phyloP scores from a whole-genome alignment of 2,797 vertebrate genomes.

The Poecilia picta region DNA sequence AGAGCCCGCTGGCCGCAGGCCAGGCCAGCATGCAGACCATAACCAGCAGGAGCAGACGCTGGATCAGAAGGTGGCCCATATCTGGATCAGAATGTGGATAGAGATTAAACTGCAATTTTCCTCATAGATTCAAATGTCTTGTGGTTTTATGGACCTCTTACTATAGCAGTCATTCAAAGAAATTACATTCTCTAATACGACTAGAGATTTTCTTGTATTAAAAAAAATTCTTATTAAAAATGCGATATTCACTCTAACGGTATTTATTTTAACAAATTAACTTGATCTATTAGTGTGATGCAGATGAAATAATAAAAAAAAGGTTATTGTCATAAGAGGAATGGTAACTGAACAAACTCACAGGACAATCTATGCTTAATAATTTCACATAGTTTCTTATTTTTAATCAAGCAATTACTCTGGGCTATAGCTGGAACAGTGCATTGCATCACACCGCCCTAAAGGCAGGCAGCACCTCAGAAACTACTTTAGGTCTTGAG shows the following conservation, averaged over 20 bases:
- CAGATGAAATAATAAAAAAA: not conserved
- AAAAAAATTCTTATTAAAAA: not conserved
- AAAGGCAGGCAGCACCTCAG: not conserved
- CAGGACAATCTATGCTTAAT: not conserved
- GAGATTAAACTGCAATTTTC: not conserved
- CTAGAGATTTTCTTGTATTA: not conserved
- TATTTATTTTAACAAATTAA: not conserved
- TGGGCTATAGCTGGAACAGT: not conserved
- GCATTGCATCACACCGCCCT: too few species aligned
- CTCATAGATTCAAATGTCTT: not conserved
- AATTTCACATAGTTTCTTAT: not conserved
- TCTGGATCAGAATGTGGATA: conserved; percentile 21
- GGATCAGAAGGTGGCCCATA: conserved; percentile 48
- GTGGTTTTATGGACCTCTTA: not conserved
- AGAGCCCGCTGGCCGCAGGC: conserved; percentile 65
- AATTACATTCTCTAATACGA: not conserved
- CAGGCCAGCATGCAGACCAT: conserved; percentile 50
- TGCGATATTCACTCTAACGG: not conserved
- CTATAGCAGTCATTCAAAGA: not conserved
- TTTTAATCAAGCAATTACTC: not conserved
- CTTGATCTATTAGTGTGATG: not conserved
- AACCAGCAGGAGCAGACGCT: conserved; percentile 36
- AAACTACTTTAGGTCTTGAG: not conserved
- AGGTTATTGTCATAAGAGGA: not conserved
- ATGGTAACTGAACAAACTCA: not conserved